These are phyloP conservation scores for Lutjanus campechanus DNA, from an alignment of 2,797 vertebrate species.

Conservation along the genomic window DNA sequence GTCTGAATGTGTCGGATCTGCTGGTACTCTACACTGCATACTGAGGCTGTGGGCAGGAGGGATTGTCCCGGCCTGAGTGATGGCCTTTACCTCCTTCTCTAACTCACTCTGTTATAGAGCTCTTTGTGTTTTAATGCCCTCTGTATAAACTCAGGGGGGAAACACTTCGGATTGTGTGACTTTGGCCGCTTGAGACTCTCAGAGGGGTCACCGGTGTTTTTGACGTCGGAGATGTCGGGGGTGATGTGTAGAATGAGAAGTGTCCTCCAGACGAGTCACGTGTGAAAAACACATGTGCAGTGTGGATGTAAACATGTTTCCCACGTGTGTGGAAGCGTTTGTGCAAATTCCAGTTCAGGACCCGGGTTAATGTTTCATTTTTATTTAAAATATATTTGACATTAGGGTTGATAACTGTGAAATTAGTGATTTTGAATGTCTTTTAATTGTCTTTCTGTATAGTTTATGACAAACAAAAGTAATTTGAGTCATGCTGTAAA, in stretches of 20 bases:
- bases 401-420: too few relatives aligned
- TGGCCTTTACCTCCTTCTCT: constrained; percentile 58
- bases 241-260: constrained; percentile 5
- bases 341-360: too few relatives aligned
- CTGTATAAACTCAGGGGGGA: constrained; percentile 45
- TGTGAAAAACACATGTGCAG: constrained; percentile 10
- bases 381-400: too few relatives aligned
- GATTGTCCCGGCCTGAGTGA: constrained; percentile 63
- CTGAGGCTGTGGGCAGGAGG: constrained; percentile 56
- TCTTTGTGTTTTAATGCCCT: constrained; percentile 53
- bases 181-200: constrained; percentile 18
- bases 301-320: neutral
- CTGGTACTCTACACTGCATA: constrained; percentile 67
- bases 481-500: too few relatives aligned
- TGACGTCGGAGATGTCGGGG: constrained; percentile 7
- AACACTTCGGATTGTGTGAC: constrained; percentile 22
- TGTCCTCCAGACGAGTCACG: constrained; percentile 17
- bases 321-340: too few relatives aligned
- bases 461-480: too few relatives aligned
- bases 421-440: too few relatives aligned
- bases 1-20: constrained; percentile 69
- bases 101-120: constrained; percentile 49
- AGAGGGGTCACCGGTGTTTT: constrained; percentile 24
- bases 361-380: too few relatives aligned
- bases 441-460: too few relatives aligned